Evolutionary conservation across 2,797 vertebrate genomes (phyloP).

Genomic region (Coregonus suidteri): DNA sequence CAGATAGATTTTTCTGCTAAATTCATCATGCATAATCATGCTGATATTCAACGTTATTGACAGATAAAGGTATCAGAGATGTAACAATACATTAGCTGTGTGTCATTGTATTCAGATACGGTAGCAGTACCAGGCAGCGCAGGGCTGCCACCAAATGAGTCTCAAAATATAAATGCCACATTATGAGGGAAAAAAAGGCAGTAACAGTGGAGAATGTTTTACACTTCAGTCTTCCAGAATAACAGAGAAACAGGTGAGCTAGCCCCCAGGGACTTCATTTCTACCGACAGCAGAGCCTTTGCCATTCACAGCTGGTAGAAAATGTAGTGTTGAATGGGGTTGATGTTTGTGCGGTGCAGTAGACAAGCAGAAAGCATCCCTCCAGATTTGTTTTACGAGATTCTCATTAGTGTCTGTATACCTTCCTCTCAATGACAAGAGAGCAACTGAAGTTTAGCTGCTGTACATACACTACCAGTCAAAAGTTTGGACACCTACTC

Average conservation of each 20-base stretch:
- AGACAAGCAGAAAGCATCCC: conserved; percentile 15
- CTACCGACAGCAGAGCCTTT: conserved; percentile 65
- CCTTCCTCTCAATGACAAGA: conserved; percentile 31
- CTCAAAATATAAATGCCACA: not conserved
- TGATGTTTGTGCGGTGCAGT: conserved; percentile 9
- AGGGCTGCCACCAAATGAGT: not conserved
- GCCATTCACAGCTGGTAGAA: conserved; percentile 31
- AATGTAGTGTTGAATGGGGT: conserved; percentile 48
- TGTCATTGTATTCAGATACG: too few relatives aligned
- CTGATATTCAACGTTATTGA: not conserved
- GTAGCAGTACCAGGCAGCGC: not conserved
- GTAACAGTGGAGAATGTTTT: not conserved
- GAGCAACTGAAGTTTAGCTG: conserved; percentile 31
- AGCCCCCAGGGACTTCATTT: conserved; percentile 64
- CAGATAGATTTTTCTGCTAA: not conserved
- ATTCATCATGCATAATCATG: not conserved
- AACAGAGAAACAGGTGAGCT: conserved; percentile 45
- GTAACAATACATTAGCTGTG: too few relatives aligned
- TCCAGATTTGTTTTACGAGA: conserved; percentile 41
- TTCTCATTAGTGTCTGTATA: conserved; percentile 46
- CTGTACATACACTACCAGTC: too few relatives aligned
- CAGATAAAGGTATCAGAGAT: too few relatives aligned
- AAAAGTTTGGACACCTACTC: too few relatives aligned
- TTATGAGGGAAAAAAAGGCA: not conserved
- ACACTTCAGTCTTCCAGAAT: not conserved